Evolutionary conservation across 2,888 invertebrate species (phyloP), one percentile per base, ranked within the genome.

Genomic region (Eledona agricola): DNA sequence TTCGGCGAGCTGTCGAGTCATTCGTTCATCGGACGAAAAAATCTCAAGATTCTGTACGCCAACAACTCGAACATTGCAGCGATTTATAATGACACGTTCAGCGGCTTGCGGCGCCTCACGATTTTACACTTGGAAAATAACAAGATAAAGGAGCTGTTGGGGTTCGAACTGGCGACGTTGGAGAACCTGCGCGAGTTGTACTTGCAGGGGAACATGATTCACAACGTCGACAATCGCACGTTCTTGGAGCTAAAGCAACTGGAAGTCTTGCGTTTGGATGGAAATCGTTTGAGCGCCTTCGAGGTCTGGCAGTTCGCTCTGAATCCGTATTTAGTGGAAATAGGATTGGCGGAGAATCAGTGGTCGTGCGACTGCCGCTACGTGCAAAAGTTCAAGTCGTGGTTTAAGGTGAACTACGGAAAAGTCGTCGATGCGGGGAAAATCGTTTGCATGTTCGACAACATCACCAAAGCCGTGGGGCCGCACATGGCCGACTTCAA

Each of bases 351-450:
- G 49, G 86, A 86, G 65, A 95, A 95, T 75, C 88, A 89, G 35
- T 95, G 94, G 94, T 90, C 90, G 59, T 95, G 95, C 77, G 92
- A 93, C 72, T 96, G 95, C 78, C 83, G 84, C 65, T 93, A 90
- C 75, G 78, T 93, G 67, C 85, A 87, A 64, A 84, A 86, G 72
- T 90, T 89, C 71, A 85, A 90, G 66, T 83, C 83, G 63, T 94
- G 92, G 86, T 82, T 93, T 70, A 84, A 85, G 65, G 83, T 84
- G 55, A 90, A 90, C 74, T 80, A 85, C 31, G 89, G 87, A 52
- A 92, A 92, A 80, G 88, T 94, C 38, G 81, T 86, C 62, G 93
- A 94, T 72, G 86, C 88, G 32, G 81, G 83, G 55, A 85, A 84
- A 64, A 86, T 93, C 53, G 85, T 85, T 45, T 93, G 93, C 73